Evolutionary conservation across 1,140 invertebrate species (phyloP).

Genomic region (Grapholita molesta): DNA sequence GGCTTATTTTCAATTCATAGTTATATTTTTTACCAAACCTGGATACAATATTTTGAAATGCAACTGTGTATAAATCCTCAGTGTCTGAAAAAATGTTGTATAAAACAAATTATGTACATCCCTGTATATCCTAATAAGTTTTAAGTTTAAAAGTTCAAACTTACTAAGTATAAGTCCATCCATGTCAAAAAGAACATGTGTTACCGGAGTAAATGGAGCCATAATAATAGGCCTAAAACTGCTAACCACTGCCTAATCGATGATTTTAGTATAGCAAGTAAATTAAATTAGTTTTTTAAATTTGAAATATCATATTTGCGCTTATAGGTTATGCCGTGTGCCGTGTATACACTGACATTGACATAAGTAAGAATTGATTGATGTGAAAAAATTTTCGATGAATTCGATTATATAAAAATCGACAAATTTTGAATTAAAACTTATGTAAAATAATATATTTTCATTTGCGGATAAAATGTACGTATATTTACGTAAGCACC

Average conservation of each 20-base stretch:
- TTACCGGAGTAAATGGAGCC: slow-evolving; percentile 25
- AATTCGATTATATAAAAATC: too few species aligned
- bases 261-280: background rate
- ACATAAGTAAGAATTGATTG: too few species aligned
- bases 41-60: slow-evolving; percentile 83
- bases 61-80: slow-evolving; percentile 85
- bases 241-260: background rate
- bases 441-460: too few species aligned
- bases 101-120: background rate
- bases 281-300: background rate
- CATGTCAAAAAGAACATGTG: slow-evolving; percentile 45
- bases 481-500: too few species aligned
- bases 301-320: background rate
- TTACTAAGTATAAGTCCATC: slow-evolving; percentile 40
- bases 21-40: slow-evolving; percentile 86
- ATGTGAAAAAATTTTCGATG: too few species aligned
- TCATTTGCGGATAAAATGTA: too few species aligned
- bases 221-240: background rate
- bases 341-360: background rate
- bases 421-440: too few species aligned
- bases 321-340: background rate
- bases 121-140: background rate
- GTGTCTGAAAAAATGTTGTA: slow-evolving; percentile 81
- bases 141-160: background rate
- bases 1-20: slow-evolving; percentile 85